A percentile compares a stretch with the other conserved stretches of the same genome.
Conservation (phyloP, 2,888 invertebrate species). For the Patella depressa region DNA sequence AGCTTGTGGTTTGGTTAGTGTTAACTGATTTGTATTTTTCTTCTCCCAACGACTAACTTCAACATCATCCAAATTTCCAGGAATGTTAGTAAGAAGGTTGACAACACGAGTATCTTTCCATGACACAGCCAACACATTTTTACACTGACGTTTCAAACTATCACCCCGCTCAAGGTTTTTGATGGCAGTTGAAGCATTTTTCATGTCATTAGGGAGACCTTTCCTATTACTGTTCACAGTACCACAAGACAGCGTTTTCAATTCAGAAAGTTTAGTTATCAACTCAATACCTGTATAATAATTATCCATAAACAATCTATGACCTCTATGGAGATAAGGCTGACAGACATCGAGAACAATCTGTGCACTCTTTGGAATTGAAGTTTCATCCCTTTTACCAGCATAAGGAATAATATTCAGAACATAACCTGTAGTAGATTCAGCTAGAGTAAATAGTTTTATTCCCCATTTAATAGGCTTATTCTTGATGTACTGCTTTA, state of each 20-base stretch:
- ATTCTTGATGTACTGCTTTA: background rate
- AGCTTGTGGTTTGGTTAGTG: background rate
- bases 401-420: background rate
- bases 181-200: background rate
- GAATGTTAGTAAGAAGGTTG: background rate
- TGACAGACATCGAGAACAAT: background rate
- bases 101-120: background rate
- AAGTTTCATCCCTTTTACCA: background rate
- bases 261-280: background rate
- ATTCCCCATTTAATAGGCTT: constrained; percentile 8
- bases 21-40: background rate
- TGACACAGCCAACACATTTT: background rate
- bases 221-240: background rate
- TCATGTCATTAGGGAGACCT: background rate
- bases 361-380: background rate
- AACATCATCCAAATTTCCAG: background rate
- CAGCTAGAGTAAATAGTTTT: background rate
- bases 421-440: background rate
- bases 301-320: background rate
- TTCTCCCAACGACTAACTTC: too few relatives aligned
- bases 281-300: constrained; percentile 2
- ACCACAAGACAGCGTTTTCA: background rate
- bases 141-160: too few relatives aligned
- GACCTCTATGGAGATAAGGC: background rate
- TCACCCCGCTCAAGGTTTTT: too few relatives aligned